Evolutionary conservation across 2,888 invertebrate species (phyloP).

Genomic region (Epinotia bilunana): DNA sequence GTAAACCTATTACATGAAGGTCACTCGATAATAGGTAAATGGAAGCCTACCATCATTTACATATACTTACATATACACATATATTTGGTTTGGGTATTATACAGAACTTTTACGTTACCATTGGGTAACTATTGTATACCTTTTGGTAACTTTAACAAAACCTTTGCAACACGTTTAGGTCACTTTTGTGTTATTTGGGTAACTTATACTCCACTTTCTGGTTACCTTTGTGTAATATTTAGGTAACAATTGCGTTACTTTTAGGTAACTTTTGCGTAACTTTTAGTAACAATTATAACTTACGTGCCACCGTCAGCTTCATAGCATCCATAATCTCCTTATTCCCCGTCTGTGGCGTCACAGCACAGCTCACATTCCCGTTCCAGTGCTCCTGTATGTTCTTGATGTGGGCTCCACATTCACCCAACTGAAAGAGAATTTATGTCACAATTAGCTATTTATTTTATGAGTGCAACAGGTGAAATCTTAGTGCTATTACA

Average conservation of each 20-base stretch:
- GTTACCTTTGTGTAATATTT: constrained; percentile 84
- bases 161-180: not conserved
- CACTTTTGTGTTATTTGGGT: not conserved
- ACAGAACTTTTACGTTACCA: no score
- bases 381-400: constrained; percentile 87
- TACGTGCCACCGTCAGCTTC: constrained; percentile 89
- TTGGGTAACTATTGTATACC: no score
- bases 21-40: no score
- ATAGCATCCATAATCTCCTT: constrained; percentile 85
- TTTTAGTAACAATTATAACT: constrained; percentile 66
- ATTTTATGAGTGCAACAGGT: no score
- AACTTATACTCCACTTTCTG: not conserved
- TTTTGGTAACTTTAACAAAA: no score
- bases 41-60: no score
- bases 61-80: no score
- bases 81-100: no score
- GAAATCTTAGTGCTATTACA: no score
- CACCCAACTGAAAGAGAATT: constrained; percentile 80
- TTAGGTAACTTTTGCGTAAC: not conserved
- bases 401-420: constrained; percentile 89
- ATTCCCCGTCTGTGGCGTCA: constrained; percentile 84
- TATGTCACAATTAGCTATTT: no score
- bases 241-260: not conserved
- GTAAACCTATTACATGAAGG: no score
- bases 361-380: constrained; percentile 87